Percentiles rank a stretch among this genome's conserved stretches.
Conservation (phyloP, 2,113 vertebrate species). For the Xenopus borealis region DNA sequence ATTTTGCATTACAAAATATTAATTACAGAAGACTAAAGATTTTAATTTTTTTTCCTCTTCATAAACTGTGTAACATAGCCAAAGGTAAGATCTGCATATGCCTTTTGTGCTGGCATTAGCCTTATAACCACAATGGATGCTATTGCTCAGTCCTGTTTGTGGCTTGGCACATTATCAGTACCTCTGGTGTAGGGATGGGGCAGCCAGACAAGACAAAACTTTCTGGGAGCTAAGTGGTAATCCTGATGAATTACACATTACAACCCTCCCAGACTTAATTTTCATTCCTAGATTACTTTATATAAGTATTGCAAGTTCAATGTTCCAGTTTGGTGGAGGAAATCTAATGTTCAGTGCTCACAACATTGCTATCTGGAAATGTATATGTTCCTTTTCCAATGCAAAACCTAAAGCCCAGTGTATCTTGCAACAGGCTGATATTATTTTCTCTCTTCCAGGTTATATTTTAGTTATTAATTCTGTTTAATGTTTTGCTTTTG, state of each 20-base stretch:
- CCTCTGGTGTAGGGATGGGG: constrained; percentile 58
- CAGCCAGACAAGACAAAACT: constrained; percentile 59
- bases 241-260: constrained; percentile 64
- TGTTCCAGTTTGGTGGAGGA: background rate
- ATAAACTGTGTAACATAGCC: constrained; percentile 52
- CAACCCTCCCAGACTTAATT: constrained; percentile 57
- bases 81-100: constrained; percentile 65
- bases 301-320: constrained; percentile 37
- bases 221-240: constrained; percentile 49
- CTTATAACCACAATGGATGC: constrained; percentile 63
- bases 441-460: background rate
- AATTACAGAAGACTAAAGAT: constrained; percentile 53
- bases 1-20: constrained; percentile 48
- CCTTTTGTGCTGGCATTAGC: constrained; percentile 61
- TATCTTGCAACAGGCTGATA: background rate
- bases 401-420: background rate
- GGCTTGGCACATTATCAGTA: constrained; percentile 63
- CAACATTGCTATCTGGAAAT: background rate
- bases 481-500: background rate
- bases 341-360: background rate
- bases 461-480: too few species aligned
- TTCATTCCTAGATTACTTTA: constrained; percentile 51
- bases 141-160: constrained; percentile 59
- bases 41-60: constrained; percentile 54
- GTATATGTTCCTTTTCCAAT: background rate